phyloP scores from a whole-genome alignment of 1,140 invertebrate species.

The Panagrolaimus sp. region DNA sequence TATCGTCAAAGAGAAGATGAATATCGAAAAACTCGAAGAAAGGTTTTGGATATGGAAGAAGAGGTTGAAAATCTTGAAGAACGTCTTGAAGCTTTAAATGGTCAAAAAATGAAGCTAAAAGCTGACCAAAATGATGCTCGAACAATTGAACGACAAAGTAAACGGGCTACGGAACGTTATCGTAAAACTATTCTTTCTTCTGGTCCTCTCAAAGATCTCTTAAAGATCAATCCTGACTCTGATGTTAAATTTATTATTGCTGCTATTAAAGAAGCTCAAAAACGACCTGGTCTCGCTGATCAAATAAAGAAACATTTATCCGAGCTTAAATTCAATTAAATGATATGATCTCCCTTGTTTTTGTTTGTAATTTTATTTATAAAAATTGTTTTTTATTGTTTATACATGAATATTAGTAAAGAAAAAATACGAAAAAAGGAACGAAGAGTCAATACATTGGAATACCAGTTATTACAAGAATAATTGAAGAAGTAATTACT shows the following conservation, averaged over 20 bases:
- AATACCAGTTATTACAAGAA: no score
- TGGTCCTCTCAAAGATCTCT: neutral
- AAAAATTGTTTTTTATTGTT: no score
- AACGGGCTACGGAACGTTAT: neutral
- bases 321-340: neutral
- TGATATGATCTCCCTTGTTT: neutral
- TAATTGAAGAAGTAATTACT: constrained; percentile 58
- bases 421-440: no score
- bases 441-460: neutral
- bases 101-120: neutral
- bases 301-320: neutral
- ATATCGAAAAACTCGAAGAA: neutral
- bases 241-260: neutral
- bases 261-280: neutral
- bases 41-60: constrained; percentile 15
- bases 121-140: constrained; percentile 1
- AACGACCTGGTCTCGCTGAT: neutral
- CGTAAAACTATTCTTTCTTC: no score
- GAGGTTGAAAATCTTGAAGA: constrained; percentile 13
- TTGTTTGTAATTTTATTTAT: neutral
- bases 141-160: neutral
- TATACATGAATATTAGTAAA: no score
- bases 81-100: neutral
- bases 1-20: constrained; percentile 16
- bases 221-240: neutral